These are phyloP conservation scores for Miltochrista miniata DNA, from an alignment of 2,888 invertebrate species.

Conservation along the genomic window DNA sequence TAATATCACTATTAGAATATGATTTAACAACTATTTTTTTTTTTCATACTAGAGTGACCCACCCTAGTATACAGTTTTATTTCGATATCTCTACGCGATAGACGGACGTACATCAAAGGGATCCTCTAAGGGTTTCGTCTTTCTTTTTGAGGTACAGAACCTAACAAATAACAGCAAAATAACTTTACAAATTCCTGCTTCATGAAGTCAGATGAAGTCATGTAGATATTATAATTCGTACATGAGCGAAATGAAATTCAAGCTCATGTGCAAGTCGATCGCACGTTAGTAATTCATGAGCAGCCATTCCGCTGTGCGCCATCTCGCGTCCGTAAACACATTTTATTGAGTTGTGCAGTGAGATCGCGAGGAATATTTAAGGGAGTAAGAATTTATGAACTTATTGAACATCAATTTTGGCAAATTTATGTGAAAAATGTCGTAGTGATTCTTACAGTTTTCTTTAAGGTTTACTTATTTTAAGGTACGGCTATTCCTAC, in stretches of 20 bases:
- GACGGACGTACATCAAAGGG: too few relatives aligned
- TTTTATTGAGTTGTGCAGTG: conserved; percentile 64
- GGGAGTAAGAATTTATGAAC: conserved; percentile 51
- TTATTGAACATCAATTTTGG: conserved; percentile 11
- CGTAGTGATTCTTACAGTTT: too few relatives aligned
- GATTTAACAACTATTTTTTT: too few relatives aligned
- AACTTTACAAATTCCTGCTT: not conserved
- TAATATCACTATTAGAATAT: too few relatives aligned
- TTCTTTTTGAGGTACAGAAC: not conserved
- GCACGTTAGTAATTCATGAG: conserved; percentile 58
- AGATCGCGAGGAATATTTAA: conserved; percentile 69
- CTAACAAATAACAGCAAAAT: not conserved
- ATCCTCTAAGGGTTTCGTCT: too few relatives aligned
- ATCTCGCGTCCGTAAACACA: conserved; percentile 64
- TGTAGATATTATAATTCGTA: not conserved
- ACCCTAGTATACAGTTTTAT: too few relatives aligned
- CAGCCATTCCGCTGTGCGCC: conserved; percentile 57
- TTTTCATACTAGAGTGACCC: too few relatives aligned
- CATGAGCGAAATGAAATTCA: conserved; percentile 29
- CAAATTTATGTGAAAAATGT: too few relatives aligned
- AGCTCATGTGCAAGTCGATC: conserved; percentile 38
- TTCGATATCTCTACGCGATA: too few relatives aligned
- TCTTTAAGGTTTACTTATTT: too few relatives aligned
- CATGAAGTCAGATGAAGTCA: not conserved
- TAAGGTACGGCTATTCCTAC: too few relatives aligned